A percentile compares a stretch with the other conserved stretches of the same genome.
phyloP scores from a whole-genome alignment of 2,888 invertebrate species.

The Aphodius sticticus region DNA sequence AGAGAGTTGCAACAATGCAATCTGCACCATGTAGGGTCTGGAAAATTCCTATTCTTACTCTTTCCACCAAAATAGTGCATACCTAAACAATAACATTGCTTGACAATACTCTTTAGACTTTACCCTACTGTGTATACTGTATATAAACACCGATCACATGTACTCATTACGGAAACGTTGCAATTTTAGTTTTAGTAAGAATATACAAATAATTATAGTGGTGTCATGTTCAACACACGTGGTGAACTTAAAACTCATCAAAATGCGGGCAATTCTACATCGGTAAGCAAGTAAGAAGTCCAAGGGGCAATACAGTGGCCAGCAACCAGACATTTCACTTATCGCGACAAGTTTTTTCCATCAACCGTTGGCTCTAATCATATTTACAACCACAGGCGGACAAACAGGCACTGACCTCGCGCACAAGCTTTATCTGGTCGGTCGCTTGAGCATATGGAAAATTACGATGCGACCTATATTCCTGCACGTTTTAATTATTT shows the following conservation, averaged over 20 bases:
- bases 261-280: neutral
- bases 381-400: neutral
- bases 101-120: too few species aligned
- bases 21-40: too few species aligned
- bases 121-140: too few species aligned
- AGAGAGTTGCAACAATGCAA: too few species aligned
- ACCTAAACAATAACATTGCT: too few species aligned
- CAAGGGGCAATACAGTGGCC: neutral
- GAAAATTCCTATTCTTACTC: too few species aligned
- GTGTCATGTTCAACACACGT: neutral
- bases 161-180: too few species aligned
- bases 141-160: too few species aligned
- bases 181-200: too few species aligned
- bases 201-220: too few species aligned
- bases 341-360: neutral
- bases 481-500: slow-evolving; percentile 4
- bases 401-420: slow-evolving; percentile 4
- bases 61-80: too few species aligned
- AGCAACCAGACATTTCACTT: neutral
- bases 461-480: neutral
- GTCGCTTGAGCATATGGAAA: neutral
- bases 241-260: neutral
- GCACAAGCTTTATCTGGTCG: neutral
- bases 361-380: neutral
- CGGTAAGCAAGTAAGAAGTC: neutral